Evolutionary conservation across 2,113 vertebrate species (phyloP).

Genomic region (Tragelaphus buxtoni): DNA sequence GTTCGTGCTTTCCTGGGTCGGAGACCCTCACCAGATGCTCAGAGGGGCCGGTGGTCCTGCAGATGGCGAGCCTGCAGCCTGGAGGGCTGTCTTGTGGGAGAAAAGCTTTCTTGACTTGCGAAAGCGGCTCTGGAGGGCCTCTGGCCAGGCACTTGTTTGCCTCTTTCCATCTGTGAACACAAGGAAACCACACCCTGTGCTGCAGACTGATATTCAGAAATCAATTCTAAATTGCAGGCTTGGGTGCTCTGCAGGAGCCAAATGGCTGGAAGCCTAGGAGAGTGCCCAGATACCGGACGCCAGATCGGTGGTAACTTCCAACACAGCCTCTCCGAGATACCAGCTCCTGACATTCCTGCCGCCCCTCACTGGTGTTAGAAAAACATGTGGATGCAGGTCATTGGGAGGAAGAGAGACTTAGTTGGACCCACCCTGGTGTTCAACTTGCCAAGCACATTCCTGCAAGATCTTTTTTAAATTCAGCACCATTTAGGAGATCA

Average conservation of each 20-base stretch:
- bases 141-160: neutral
- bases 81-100: neutral
- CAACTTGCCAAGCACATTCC: conserved; percentile 49
- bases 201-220: neutral
- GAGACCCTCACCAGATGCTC: neutral
- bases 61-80: neutral
- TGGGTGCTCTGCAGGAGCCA: neutral
- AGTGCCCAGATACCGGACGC: neutral
- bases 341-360: neutral
- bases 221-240: neutral
- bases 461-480: neutral
- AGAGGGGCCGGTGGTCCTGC: neutral
- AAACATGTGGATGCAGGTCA: conserved; percentile 14
- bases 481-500: neutral
- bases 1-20: fast-evolving
- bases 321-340: neutral
- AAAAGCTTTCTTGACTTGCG: neutral
- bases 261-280: conserved; percentile 29
- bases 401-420: neutral
- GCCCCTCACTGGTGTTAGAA: neutral
- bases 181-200: conserved; percentile 10
- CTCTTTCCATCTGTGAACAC: neutral
- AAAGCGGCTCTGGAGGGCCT: neutral
- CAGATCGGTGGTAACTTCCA: neutral
- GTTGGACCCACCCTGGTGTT: neutral